Evolutionary conservation across 2,113 vertebrate genomes (phyloP), one percentile per base, ranked within the genome.

Genomic region (Pseudorhombus dupliciocellatus): DNA sequence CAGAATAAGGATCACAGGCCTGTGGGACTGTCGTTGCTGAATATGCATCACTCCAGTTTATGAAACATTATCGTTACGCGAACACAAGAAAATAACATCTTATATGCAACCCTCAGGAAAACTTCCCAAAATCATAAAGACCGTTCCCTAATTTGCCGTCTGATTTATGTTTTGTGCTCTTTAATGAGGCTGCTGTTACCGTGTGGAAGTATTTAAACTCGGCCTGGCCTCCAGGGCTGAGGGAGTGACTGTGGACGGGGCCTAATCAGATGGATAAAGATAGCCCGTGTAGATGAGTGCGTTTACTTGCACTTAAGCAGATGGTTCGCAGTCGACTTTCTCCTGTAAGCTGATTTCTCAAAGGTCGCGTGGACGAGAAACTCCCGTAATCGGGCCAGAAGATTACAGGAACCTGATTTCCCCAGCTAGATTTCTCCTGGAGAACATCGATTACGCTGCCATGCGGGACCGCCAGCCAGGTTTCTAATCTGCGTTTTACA

Each of bases 1-100:
- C 67, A 80, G 78, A 84, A 51, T 81, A 63, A 44, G 46, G 77
- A 86, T 78, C 86, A 83, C 59, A 81, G 66, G 68, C 61, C 66
- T 70, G 70, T 79, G 51, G 5, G 62, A 64, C 63, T 79, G 75
- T 79, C 74, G 66, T 7, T 24, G 57, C 68, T 66, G 72, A 74
- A 79, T 58, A 64, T 77, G 44, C 37, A 79, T 70, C 34, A 31
- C 64, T 75, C 55, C 11, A 65, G 22, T 50, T 31, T 20, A 67
- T 4, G 55, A 75, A 59, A 72, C 31, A 52, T 51, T 48, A 61
- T 58, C 44, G 63, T 3, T 30, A 4, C 15, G 66, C 4, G 57
- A 14, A 18, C 30, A 55, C 20, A 42, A 28, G 57, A 37, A 42
- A 18, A 61, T 15, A 26, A 12, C 4, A 52, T 3, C n/a, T 15